Evolutionary conservation across 2,797 vertebrate genomes (phyloP), one percentile per base, ranked within the genome.

Genomic region (Scleropages formosus): DNA sequence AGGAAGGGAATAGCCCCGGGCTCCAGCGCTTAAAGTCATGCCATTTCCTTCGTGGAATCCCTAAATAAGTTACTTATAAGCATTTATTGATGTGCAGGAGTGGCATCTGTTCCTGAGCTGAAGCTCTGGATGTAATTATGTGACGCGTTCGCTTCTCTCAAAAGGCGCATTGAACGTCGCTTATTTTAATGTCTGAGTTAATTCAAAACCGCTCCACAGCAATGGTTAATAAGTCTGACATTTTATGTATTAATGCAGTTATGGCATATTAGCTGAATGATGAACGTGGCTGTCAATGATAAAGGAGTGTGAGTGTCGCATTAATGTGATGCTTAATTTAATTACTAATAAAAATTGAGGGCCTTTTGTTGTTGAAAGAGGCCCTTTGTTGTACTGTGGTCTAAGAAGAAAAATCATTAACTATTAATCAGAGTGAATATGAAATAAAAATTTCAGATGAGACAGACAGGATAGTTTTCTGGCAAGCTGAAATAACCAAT

Each of bases 31-130:
- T 90, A 89, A 91, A 93, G 90, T 91, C 88, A 91, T 91, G 91
- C 91, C 89, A 91, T 93, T 93, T 92, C 90, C 90, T 91, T 89
- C 90, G 90, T 93, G 90, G 89, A 89, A 89, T 87, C 89, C 83
- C 88, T 91, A 93, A 92, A 93, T 92, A 93, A 93, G 92, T 93
- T 89, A 93, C 91, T 93, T 92, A 91, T 91, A 91, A 93, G 91
- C 88, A 90, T 91, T 93, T 92, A 93, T 92, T 90, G 92, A 92
- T 91, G 92, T 90, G 91, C 88, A 90, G 90, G 87, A 89, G 89
- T 90, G 90, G 88, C 91, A 93, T 93, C 91, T 93, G 92, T 91
- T 92, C 89, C 87, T 85, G 82, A 82, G 86, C 86, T 84, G 84
- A 64, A 78, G 86, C 88, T 91, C 88, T 88, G 87, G 86, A 88